Base-by-base conservation (phyloP, 2,888 invertebrate species). In the Aporophyla lueneburgensis region DNA sequence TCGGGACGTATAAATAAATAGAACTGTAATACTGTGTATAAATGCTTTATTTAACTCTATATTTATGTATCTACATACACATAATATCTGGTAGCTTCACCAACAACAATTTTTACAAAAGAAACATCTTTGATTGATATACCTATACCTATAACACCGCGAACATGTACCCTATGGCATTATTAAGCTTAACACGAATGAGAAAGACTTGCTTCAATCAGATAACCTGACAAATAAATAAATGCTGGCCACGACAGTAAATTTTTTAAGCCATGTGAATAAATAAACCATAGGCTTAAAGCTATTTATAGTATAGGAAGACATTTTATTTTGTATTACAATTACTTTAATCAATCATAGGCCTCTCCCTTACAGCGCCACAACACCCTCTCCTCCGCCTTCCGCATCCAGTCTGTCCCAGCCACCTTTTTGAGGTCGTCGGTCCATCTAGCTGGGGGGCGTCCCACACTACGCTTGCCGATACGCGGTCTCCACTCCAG, bases 221-320 rank as follows among this genome's bases (percentile, higher is more conserved):
- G 46, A 70, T 70, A n/a, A 49, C 7, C 40, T 49, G 53, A 70
- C 46, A 54, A 78, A 54, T 27, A 78, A n/a, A 33, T 51, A 62
- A 21, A 33, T 19, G 14, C 54, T 59, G 27, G 7, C 19, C 59
- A 51, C 19, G 33, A 24, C 12, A n/a, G 40, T 24, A 24, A n/a
- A 58, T 19, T 27, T 43, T 21, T 43, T 51, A 19, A 61, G 9
- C 21, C 33, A 53, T 27, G n/a, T 54, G 40, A 54, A n/a, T 79
- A 62, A 49, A 49, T 62, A 40, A 54, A 54, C 40, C 19, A 40
- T 58, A 66, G 9, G 40, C 73, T 33, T 77, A 71, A 27, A 62
- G 19, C 40, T 71, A 79, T 49, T 54, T 62, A 77, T 54, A 79
- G 9, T 80, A 53, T 0, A 72, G 63, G 77, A 78, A 78, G 80